Base-by-base conservation (phyloP, 2,113 vertebrate genomes). In the Mormoops blainvillei region DNA sequence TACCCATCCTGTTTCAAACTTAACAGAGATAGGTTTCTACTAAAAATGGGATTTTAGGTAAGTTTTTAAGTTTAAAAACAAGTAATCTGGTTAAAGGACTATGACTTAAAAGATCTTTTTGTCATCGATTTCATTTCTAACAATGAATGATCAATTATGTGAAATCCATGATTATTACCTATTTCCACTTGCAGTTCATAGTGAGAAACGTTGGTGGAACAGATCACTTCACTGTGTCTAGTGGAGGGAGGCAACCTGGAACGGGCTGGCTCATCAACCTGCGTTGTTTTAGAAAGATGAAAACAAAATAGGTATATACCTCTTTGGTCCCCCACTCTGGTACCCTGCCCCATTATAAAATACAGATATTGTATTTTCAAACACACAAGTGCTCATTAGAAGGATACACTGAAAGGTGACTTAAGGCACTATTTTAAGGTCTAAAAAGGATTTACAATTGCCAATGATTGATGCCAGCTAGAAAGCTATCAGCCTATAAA, bases 161-260 rank as follows among this genome's bases (percentile, higher is more conserved):
- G 22, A 90, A 84, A 73, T 52, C 7, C 61, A 89, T 33, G 71
- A 76, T 61, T n/a, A 94, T 99, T 98, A 99, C 99, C 99, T 98
- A 99, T 99, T 98, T 99, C 99, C 76, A 98, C 98, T 96, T 99
- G 99, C 36, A 99, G 99, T 98, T 99, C 99, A 98, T 99, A 99
- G 97, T 99, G 99, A 97, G 99, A 98, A 4, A 99, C 98, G 87
- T 99, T 98, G 6, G 98, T 98, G 26, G 99, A 99, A 94, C 99
- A 98, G 74, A 98, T 97, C 97, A 98, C 93, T 97, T 99, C 99
- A 98, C 99, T 98, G 20, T 97, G 97, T 97, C 97, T 98, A 7
- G 97, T 83, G 11, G 98, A 96, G 38, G 98, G 98, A 89, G 98
- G 98, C 91, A 98, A 98, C 94, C 98, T 99, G 97, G 97, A 99